Evolutionary conservation across 2,888 invertebrate genomes (phyloP).

Genomic region (Unio pictorum): DNA sequence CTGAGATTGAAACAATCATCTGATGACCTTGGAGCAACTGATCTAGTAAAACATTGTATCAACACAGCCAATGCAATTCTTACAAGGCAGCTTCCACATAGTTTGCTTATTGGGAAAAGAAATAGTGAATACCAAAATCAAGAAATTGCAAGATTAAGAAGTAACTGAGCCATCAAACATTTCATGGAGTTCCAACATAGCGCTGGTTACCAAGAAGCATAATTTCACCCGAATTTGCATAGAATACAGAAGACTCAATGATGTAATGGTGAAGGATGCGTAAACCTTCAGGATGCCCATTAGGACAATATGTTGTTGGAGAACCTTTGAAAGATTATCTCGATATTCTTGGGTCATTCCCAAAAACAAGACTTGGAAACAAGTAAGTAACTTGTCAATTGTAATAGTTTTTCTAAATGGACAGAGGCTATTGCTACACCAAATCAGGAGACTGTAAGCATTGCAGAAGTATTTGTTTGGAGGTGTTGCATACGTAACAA

Average conservation of each 20-base stretch:
- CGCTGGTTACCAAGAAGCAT: conserved; percentile 26
- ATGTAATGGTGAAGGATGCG: conserved; percentile 21
- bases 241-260: conserved; percentile 29
- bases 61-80: conserved; percentile 22
- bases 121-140: conserved; percentile 14
- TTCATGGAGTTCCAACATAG: conserved; percentile 29
- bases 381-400: conserved; percentile 1
- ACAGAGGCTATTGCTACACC: conserved; percentile 4
- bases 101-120: conserved; percentile 13
- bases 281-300: conserved; percentile 13
- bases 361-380: too few species aligned
- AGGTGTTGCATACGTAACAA: too few species aligned
- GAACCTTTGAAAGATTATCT: too few species aligned
- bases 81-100: conserved; percentile 13
- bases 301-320: too few species aligned
- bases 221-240: conserved; percentile 25
- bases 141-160: conserved; percentile 21
- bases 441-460: conserved; percentile 14
- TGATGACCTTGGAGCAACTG: conserved; percentile 3
- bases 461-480: conserved; percentile 9
- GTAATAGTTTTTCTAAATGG: conserved; percentile 12
- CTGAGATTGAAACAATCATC: background rate
- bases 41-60: conserved; percentile 9
- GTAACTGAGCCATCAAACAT: conserved; percentile 27
- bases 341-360: too few species aligned